These are phyloP conservation scores for Macaria notata DNA, from an alignment of 2,888 invertebrate genomes.

Conservation along the genomic window DNA sequence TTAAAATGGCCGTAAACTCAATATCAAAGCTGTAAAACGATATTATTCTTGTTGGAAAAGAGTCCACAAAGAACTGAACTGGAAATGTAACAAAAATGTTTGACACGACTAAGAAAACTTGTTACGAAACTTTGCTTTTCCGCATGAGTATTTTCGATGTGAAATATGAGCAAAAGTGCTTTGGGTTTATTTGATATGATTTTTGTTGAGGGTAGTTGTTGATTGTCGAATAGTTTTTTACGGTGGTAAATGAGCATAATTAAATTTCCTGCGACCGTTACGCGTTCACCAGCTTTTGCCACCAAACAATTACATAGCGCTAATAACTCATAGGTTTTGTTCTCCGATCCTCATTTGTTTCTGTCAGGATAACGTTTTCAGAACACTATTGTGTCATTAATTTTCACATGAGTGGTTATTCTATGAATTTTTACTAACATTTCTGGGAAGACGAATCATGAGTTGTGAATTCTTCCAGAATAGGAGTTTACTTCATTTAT, in stretches of 20 bases:
- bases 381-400: too few species aligned
- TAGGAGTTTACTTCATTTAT: too few species aligned
- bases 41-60: too few species aligned
- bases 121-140: slow-evolving; percentile 4
- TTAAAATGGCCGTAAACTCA: slow-evolving; percentile 9
- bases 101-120: neutral
- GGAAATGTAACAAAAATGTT: slow-evolving; percentile 2
- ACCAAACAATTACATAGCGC: slow-evolving; percentile 33
- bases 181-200: too few species aligned
- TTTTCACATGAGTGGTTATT: neutral
- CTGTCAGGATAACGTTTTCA: slow-evolving; percentile 1
- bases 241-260: slow-evolving; percentile 34
- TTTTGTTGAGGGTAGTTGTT: slow-evolving; percentile 13
- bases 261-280: slow-evolving; percentile 33
- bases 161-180: too few species aligned
- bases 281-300: slow-evolving; percentile 31
- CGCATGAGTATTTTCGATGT: neutral
- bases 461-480: too few species aligned
- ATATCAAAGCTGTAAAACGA: slow-evolving; percentile 1
- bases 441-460: neutral
- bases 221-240: slow-evolving; percentile 30
- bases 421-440: neutral
- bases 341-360: slow-evolving; percentile 19
- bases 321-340: slow-evolving; percentile 31
- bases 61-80: neutral